Evolutionary conservation across 2,113 vertebrate genomes (phyloP).

Genomic region (Odocoileus virginianus): DNA sequence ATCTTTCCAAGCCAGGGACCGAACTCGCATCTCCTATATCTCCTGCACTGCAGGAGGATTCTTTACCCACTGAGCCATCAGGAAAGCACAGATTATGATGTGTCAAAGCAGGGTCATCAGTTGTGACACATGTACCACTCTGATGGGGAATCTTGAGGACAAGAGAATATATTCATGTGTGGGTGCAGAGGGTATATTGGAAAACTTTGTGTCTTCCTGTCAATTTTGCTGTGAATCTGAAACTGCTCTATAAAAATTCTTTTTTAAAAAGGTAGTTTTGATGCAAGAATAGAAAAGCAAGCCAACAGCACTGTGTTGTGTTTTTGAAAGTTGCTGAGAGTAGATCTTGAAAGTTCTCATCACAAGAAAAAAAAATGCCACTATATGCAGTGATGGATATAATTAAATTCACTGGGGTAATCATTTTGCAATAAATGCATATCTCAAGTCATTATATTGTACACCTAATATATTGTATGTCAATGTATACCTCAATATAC

Average conservation of each 20-base stretch:
- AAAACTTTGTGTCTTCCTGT: background rate
- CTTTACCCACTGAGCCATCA: background rate
- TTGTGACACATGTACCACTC: background rate
- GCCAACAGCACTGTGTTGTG: background rate
- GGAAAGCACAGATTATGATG: background rate
- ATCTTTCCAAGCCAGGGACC: background rate
- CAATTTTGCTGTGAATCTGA: background rate
- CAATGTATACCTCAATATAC: background rate
- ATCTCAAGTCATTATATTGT: background rate
- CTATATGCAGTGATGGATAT: background rate
- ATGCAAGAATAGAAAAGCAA: background rate
- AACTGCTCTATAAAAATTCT: background rate
- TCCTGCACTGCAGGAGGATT: background rate
- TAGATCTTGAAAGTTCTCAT: background rate
- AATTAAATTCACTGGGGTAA: background rate
- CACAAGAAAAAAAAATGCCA: background rate
- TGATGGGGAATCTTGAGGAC: background rate
- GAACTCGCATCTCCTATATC: fast-evolving
- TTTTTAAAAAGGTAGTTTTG: background rate
- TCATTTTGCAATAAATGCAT: background rate
- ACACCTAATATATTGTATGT: background rate
- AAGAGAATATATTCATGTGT: background rate
- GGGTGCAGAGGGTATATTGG: background rate
- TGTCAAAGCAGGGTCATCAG: background rate
- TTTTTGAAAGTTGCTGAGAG: background rate